Evolutionary conservation across 2,888 invertebrate genomes (phyloP).

Genomic region (Troides helena): DNA sequence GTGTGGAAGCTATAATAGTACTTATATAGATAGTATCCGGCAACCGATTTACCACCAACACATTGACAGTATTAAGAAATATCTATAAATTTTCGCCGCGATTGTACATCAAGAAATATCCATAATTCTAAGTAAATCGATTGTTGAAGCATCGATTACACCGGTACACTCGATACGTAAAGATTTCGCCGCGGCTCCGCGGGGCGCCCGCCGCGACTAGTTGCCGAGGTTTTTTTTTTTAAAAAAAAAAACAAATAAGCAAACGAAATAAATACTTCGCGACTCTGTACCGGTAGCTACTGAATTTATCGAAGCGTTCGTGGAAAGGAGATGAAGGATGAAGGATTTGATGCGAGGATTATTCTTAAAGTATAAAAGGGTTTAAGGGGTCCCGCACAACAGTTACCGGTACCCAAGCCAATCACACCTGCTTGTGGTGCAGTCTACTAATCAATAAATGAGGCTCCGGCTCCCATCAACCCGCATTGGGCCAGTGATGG

Average conservation of each 20-base stretch:
- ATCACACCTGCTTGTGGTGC: too few species aligned
- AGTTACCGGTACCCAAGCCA: too few species aligned
- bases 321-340: conserved; percentile 34
- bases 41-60: too few species aligned
- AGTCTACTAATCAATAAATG: too few species aligned
- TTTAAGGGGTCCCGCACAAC: too few species aligned
- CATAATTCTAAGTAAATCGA: conserved; percentile 76
- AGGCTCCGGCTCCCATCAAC: too few species aligned
- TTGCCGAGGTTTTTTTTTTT: conserved; percentile 29
- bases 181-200: conserved; percentile 62
- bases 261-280: conserved; percentile 39
- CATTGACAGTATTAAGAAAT: too few species aligned
- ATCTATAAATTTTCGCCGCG: conserved; percentile 6
- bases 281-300: conserved; percentile 59
- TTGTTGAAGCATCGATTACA: conserved; percentile 75
- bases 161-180: conserved; percentile 52
- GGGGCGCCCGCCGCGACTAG: conserved; percentile 43
- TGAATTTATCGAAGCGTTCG: conserved; percentile 49
- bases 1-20: too few species aligned
- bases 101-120: conserved; percentile 57
- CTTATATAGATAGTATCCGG: too few species aligned
- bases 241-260: conserved; percentile 1
- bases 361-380: too few species aligned
- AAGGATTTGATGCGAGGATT: conserved; percentile 13
- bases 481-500: too few species aligned